Conservation (phyloP, 2,113 vertebrate genomes). For the Cyprinodon variegatus region DNA sequence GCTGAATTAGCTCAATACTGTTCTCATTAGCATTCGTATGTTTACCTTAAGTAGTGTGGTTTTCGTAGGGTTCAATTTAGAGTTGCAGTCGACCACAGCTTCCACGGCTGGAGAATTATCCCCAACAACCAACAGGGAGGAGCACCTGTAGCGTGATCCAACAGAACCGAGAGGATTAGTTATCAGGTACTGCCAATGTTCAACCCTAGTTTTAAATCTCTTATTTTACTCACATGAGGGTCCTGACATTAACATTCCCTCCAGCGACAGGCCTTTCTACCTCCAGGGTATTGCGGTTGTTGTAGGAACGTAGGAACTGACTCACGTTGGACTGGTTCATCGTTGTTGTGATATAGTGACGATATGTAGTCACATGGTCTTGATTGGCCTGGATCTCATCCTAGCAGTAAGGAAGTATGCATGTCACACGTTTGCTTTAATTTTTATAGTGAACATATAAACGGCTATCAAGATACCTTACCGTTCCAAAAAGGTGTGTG, state of each 20-base stretch:
- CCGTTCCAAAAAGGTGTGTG: constrained; percentile 92
- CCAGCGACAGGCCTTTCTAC: constrained; percentile 88
- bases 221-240: constrained; percentile 80
- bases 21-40: background rate
- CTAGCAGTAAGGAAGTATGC: constrained; percentile 67
- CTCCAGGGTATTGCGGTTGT: constrained; percentile 88
- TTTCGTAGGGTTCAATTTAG: constrained; percentile 82
- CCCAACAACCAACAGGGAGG: constrained; percentile 86
- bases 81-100: constrained; percentile 85
- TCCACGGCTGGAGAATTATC: constrained; percentile 88
- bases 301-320: constrained; percentile 91
- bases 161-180: constrained; percentile 3
- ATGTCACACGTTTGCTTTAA: background rate
- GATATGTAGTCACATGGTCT: constrained; percentile 90
- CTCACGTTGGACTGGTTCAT: constrained; percentile 92
- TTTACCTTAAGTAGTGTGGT: constrained; percentile 82
- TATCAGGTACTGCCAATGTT: background rate
- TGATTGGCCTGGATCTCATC: constrained; percentile 90
- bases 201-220: background rate
- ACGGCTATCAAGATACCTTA: constrained; percentile 50
- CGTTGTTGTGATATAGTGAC: constrained; percentile 87
- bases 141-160: constrained; percentile 76
- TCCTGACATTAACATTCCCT: constrained; percentile 76
- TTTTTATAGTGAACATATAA: background rate
- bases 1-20: no score